These are phyloP conservation scores for Tiphia femorata DNA, from an alignment of 2,888 invertebrate genomes.

Conservation along the genomic window DNA sequence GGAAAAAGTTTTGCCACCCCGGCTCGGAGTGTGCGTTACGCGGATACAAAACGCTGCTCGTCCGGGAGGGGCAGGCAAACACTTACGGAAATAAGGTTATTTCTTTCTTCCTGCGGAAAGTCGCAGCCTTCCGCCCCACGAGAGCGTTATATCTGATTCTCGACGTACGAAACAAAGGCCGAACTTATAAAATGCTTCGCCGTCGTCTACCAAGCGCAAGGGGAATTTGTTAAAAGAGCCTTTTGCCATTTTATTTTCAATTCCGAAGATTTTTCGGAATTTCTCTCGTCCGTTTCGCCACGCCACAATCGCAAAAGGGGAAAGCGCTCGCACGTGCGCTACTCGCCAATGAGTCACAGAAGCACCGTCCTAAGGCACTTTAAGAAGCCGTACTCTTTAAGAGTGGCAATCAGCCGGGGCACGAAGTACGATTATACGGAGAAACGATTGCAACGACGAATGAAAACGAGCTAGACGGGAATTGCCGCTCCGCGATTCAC, in stretches of 20 bases:
- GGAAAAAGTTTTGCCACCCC: constrained; percentile 21
- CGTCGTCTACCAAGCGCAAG: no score
- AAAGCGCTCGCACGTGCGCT: constrained; percentile 16
- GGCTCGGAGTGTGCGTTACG: constrained; percentile 8
- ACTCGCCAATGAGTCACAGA: constrained; percentile 29
- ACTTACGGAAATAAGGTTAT: constrained; percentile 7
- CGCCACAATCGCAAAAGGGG: neutral
- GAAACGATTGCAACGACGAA: constrained; percentile 22
- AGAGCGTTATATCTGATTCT: no score
- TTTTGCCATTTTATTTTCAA: no score
- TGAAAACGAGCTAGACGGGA: constrained; percentile 13
- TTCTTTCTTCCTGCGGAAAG: neutral
- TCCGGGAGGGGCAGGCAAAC: neutral
- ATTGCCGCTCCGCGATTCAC: neutral
- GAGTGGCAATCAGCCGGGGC: constrained; percentile 25
- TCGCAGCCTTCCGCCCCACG: no score
- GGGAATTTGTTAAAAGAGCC: no score
- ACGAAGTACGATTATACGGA: constrained; percentile 19
- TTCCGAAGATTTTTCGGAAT: no score
- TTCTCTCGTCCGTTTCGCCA: no score
- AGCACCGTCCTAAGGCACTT: constrained; percentile 8
- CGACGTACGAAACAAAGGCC: no score
- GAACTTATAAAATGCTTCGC: no score
- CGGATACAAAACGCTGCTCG: neutral
- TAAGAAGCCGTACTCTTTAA: constrained; percentile 31